Evolutionary conservation across 23 tunicate genomes (phyloP).

Genomic region (Botrylloides violaceus): DNA sequence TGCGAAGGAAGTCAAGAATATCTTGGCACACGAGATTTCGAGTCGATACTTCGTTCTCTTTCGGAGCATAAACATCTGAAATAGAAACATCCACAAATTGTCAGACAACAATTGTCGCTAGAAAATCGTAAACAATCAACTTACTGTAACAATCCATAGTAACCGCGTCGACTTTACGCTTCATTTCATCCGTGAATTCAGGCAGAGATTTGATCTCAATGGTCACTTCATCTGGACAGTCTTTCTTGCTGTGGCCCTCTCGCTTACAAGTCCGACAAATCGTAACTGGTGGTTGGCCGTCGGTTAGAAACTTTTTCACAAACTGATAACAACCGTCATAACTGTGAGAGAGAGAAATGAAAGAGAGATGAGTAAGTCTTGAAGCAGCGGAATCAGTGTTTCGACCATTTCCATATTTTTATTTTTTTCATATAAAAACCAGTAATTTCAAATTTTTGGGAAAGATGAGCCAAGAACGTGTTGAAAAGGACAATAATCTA

Average conservation of each 20-base stretch:
- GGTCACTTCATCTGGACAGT: slow-evolving; percentile 77
- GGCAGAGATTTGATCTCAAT: slow-evolving; percentile 28
- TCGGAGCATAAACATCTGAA: slow-evolving; percentile 36
- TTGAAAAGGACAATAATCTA: too few species aligned
- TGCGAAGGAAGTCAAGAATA: slow-evolving; percentile 25
- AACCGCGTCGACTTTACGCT: slow-evolving; percentile 28
- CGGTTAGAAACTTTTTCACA: slow-evolving; percentile 32
- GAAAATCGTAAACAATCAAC: too few species aligned
- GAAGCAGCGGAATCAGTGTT: too few species aligned
- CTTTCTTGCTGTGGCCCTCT: slow-evolving; percentile 69
- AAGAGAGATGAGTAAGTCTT: too few species aligned
- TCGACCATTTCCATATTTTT: too few species aligned
- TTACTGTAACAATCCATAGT: slow-evolving; percentile 37
- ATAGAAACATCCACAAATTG: too few species aligned
- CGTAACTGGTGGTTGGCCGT: slow-evolving; percentile 49
- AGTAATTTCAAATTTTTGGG: too few species aligned
- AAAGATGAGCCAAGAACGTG: too few species aligned
- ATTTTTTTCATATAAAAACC: too few species aligned
- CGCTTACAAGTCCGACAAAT: slow-evolving; percentile 68
- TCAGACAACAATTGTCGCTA: too few species aligned
- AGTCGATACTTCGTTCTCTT: slow-evolving; percentile 15
- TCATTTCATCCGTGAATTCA: slow-evolving; percentile 26
- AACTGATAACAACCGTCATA: slow-evolving; percentile 48
- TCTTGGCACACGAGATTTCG: slow-evolving; percentile 44
- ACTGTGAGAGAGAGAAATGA: slow-evolving; percentile 16